These are phyloP conservation scores for Clavelina lepadiformis DNA, from an alignment of 23 tunicate genomes.

Conservation along the genomic window DNA sequence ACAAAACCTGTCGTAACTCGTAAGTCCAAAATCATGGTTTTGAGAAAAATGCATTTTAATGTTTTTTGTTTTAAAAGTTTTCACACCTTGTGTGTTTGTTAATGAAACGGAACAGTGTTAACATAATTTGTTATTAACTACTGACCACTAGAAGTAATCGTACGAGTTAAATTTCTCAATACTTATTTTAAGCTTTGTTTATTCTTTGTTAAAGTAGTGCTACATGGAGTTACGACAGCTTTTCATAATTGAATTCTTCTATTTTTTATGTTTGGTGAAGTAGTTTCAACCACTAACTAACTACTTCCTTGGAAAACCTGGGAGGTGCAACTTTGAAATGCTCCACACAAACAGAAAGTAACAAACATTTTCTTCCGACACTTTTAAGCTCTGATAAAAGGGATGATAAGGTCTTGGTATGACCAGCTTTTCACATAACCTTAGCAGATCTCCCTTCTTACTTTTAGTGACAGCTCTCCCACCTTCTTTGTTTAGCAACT, in stretches of 20 bases:
- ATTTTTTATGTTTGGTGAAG: background rate
- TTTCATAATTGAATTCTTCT: background rate
- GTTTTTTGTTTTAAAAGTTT: constrained; percentile 1
- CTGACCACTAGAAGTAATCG: background rate
- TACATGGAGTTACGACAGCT: background rate
- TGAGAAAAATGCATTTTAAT: background rate
- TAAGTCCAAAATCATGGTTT: background rate
- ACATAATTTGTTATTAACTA: background rate
- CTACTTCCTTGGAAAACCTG: background rate
- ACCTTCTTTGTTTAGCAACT: constrained; percentile 8
- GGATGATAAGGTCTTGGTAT: background rate
- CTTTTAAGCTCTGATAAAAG: too few relatives aligned
- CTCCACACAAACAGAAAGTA: background rate
- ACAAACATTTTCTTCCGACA: too few relatives aligned
- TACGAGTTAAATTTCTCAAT: background rate
- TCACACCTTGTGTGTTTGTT: background rate
- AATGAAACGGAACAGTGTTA: background rate
- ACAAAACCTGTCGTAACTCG: constrained; percentile 1
- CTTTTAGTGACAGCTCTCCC: too few relatives aligned
- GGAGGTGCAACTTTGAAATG: background rate
- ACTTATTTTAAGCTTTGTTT: background rate
- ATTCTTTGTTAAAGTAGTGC: constrained; percentile 4
- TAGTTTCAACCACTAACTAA: background rate
- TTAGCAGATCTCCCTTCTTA: too few relatives aligned
- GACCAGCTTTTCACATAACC: background rate